Evolutionary conservation across 2,113 vertebrate genomes (phyloP).

Genomic region (Rissa tridactyla): DNA sequence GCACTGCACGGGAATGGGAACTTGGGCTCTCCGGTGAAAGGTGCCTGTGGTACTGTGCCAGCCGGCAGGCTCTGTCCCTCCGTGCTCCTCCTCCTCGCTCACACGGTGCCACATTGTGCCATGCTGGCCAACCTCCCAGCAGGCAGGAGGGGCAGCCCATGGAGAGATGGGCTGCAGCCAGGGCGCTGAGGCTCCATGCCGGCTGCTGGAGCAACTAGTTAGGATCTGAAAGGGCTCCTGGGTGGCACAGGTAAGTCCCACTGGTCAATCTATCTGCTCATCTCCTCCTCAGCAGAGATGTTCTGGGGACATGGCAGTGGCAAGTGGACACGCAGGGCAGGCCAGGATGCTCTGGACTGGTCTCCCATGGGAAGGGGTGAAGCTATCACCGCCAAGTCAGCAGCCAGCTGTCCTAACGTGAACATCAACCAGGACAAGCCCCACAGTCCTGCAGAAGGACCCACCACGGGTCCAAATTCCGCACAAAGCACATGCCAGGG

Average conservation of each 20-base stretch:
- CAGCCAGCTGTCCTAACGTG: not conserved
- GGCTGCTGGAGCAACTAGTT: not conserved
- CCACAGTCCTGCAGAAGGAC: not conserved
- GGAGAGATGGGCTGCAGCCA: not conserved
- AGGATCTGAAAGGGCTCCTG: not conserved
- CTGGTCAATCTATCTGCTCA: not conserved
- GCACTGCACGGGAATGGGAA: fast-evolving
- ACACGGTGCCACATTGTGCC: not conserved
- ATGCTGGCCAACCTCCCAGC: not conserved
- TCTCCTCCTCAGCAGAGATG: not conserved
- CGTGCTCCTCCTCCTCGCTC: not conserved
- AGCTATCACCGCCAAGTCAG: not conserved
- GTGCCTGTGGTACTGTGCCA: not conserved
- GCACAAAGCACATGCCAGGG: too few species aligned
- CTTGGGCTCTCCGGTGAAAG: not conserved
- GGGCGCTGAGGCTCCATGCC: fast-evolving
- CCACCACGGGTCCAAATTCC: not conserved
- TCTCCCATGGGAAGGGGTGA: not conserved
- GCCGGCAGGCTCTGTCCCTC: not conserved
- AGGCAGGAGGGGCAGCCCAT: not conserved
- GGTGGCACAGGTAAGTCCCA: not conserved
- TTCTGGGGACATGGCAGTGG: not conserved
- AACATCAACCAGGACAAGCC: not conserved
- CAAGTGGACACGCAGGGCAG: not conserved
- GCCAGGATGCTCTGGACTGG: not conserved